A percentile compares a stretch with the other conserved stretches of the same genome.
These are phyloP conservation scores for Eupithecia tripunctaria DNA, from an alignment of 2,888 invertebrate genomes.

Conservation along the genomic window DNA sequence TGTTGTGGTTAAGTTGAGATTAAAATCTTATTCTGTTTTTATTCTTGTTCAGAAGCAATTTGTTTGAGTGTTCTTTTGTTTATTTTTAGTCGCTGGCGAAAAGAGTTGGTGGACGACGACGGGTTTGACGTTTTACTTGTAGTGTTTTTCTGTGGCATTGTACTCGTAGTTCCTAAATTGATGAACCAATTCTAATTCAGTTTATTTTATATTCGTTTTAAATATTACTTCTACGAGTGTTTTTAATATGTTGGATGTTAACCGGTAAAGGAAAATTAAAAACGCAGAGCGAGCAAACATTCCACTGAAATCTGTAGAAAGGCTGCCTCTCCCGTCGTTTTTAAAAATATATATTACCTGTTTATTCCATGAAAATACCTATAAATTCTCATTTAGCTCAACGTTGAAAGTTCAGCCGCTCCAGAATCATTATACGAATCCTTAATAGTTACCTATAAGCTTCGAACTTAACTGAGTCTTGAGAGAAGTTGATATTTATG, in stretches of 20 bases:
- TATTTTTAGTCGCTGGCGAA: background rate
- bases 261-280: background rate
- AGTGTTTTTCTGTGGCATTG: background rate
- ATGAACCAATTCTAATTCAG: background rate
- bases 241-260: background rate
- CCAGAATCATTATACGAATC: conserved; percentile 44
- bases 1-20: background rate
- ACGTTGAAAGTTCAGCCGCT: conserved; percentile 40
- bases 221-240: background rate
- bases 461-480: conserved; percentile 42
- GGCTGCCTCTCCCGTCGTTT: background rate
- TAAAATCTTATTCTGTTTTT: background rate
- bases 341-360: background rate
- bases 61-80: background rate
- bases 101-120: background rate
- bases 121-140: too few species aligned
- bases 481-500: conserved; percentile 46
- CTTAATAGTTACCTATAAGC: conserved; percentile 46
- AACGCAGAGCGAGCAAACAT: background rate
- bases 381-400: conserved; percentile 28
- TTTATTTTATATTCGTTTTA: background rate
- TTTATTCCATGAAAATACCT: background rate
- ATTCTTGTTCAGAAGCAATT: background rate
- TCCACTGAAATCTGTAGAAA: background rate
- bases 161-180: background rate